Conservation (phyloP, 2,888 invertebrate genomes). For the Polymixis lichenea region DNA sequence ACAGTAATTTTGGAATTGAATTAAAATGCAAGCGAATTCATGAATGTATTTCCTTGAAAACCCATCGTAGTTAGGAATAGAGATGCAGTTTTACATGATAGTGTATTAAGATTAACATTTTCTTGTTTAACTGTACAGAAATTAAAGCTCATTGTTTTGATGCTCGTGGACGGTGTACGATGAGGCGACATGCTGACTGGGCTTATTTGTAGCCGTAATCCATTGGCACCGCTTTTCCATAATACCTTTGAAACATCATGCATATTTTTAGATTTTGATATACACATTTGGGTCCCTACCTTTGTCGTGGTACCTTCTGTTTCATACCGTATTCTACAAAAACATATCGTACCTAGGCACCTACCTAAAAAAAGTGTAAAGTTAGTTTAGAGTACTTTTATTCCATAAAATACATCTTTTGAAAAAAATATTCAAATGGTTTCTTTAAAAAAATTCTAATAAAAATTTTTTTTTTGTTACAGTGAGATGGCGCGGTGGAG, state of each 20-base stretch:
- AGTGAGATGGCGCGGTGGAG: conserved; percentile 89
- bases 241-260: neutral
- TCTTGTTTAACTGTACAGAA: neutral
- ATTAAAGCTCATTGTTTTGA: conserved; percentile 8
- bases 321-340: too few species aligned
- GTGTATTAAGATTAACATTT: conserved; percentile 17
- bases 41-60: neutral
- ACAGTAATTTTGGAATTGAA: neutral
- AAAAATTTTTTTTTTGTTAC: conserved; percentile 72
- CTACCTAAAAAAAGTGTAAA: too few species aligned
- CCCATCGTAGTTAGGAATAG: neutral
- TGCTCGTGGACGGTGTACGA: conserved; percentile 24
- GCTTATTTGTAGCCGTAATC: conserved; percentile 9
- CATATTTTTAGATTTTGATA: neutral
- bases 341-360: too few species aligned
- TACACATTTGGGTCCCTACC: too few species aligned
- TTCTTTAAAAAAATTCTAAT: neutral
- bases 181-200: neutral
- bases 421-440: too few species aligned
- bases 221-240: neutral
- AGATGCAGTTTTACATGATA: conserved; percentile 5
- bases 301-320: too few species aligned
- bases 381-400: too few species aligned
- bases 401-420: too few species aligned
- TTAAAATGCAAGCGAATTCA: neutral